Evolutionary conservation across 2,113 vertebrate species (phyloP), one percentile per base, ranked within the genome.

Genomic region (Pterocles burchelli): DNA sequence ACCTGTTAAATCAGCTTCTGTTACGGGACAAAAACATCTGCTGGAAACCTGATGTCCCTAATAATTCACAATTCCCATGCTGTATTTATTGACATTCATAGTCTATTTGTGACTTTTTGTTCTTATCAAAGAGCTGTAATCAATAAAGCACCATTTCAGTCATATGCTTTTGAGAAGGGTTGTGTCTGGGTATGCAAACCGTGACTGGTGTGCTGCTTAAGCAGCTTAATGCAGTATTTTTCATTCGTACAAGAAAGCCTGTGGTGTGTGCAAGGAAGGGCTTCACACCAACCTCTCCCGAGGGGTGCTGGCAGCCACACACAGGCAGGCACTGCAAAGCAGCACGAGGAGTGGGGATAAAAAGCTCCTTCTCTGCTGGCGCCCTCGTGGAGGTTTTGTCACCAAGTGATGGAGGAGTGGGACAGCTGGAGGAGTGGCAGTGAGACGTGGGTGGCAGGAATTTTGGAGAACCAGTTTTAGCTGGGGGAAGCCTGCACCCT

Each of bases 1-100:
- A 89, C 92, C 96, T 96, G 95, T 93, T 96, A 96, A 96, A 95
- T 97, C 85, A 91, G 95, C 91, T 95, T 95, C 96, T 91, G 80
- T 93, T 92, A 96, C 13, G 11, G 94, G 88, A 95, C 83, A 95
- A 95, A 97, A 97, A 97, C 96, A 97, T 98, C 93, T 98, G 94
- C 90, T 95, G 96, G 91, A 71, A 92, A 87, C 91, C 81, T 49
- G 48, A 51, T 94, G 95, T 97, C 96, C 90, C 93, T 87, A 95
- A 96, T 93, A 94, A 91, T 85, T 96, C 96, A 94, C 94, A 94
- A 54, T 41, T 93, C 95, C 91, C 87, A 68, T 81, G 77, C 71
- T 72, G 77, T 89, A 95, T 84, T 88, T 97, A 90, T 94, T 83
- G 85, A 96, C 81, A 95, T 95, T 80, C 93, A 81, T 46, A 84